Percentiles rank a stretch among this genome's conserved stretches.
These are phyloP conservation scores for Balaenoptera acutorostrata DNA, from an alignment of 2,113 vertebrate species.

Conservation along the genomic window DNA sequence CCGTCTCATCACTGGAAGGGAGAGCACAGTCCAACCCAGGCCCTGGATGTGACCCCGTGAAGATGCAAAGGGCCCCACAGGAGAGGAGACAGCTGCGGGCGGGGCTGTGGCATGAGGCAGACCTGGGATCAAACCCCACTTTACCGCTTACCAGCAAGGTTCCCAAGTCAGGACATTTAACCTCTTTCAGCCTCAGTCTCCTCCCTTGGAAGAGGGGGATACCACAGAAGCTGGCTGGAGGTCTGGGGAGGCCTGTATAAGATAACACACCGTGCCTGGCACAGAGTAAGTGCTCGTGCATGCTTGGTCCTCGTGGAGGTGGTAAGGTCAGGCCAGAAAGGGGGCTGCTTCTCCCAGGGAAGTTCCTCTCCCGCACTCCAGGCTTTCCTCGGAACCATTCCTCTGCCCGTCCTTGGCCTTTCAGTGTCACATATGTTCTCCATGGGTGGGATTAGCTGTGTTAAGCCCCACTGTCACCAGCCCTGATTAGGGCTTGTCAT, in stretches of 20 bases:
- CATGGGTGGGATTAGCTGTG: neutral
- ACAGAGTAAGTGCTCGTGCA: rapidly evolving
- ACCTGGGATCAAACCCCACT: neutral
- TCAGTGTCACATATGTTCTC: neutral
- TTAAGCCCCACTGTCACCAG: constrained; percentile 35
- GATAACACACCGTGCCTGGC: rapidly evolving
- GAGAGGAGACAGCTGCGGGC: neutral
- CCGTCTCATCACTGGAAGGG: neutral
- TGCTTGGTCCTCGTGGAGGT: rapidly evolving
- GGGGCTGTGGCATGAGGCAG: neutral
- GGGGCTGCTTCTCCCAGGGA: neutral
- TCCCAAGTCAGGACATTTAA: neutral
- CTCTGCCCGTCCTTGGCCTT: neutral
- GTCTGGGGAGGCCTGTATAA: neutral
- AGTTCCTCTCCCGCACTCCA: neutral
- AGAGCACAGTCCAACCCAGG: rapidly evolving
- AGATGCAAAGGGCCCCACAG: neutral
- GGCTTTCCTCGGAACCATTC: neutral
- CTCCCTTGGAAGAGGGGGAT: neutral
- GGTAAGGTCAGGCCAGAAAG: neutral
- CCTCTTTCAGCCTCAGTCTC: neutral
- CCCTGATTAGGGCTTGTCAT: constrained; percentile 31
- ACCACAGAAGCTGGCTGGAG: neutral
- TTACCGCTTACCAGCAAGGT: too few species aligned
- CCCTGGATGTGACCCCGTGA: neutral